A percentile compares a stretch with the other conserved stretches of the same genome.
Conservation (phyloP, 2,113 vertebrate genomes). For the Pelodiscus sinensis region DNA sequence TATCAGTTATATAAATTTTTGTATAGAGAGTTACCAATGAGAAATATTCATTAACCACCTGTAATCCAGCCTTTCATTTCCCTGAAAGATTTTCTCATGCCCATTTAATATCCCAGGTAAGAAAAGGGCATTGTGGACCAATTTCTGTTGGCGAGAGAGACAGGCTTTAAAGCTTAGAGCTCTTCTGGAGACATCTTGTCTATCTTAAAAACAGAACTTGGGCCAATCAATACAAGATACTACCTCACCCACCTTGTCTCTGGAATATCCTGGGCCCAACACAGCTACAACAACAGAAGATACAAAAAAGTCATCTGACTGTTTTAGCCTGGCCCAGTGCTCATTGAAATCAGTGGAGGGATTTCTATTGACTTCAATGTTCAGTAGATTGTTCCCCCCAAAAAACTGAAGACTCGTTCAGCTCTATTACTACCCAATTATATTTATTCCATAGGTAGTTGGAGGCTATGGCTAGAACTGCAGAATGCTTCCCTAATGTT, state of each 20-base stretch:
- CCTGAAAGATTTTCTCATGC: background rate
- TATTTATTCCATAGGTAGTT: background rate
- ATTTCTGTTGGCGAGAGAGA: background rate
- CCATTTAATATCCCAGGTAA: background rate
- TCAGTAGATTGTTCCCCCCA: background rate
- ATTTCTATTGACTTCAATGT: background rate
- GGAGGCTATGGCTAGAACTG: background rate
- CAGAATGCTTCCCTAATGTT: rapidly evolving
- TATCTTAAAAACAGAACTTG: too few species aligned
- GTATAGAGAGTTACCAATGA: background rate
- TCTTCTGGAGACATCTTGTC: background rate
- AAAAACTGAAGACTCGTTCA: background rate
- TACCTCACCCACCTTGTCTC: too few species aligned
- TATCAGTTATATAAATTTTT: background rate
- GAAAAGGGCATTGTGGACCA: background rate
- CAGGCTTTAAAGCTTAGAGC: background rate
- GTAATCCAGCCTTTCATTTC: background rate
- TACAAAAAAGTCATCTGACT: background rate
- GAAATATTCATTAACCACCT: background rate
- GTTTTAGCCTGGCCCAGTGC: background rate
- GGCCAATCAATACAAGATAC: too few species aligned
- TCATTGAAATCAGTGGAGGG: background rate
- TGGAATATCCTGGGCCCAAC: background rate
- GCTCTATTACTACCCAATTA: background rate
- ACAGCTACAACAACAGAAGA: rapidly evolving